Evolutionary conservation across 2,113 vertebrate genomes (phyloP), one percentile per base, ranked within the genome.

Genomic region (Camelus bactrianus): DNA sequence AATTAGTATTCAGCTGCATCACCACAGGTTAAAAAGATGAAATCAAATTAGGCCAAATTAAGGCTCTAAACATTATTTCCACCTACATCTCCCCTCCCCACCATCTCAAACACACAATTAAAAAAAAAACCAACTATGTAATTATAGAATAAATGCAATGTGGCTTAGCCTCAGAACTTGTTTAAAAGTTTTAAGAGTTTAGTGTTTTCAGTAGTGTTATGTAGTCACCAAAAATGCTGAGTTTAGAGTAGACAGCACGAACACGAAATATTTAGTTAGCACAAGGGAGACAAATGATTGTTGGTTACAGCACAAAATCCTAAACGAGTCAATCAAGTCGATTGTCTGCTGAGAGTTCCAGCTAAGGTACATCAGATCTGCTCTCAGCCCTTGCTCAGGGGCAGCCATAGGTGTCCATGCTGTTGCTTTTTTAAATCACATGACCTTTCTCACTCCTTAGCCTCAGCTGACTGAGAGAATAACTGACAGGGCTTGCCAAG

Each of bases 121-220:
- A 72, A 81, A 48, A 42, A 89, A 52, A 0, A 11, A 87, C 89
- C 28, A 79, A 56, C 54, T 80, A 95, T 58, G 65, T 76, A 64
- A 70, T 80, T 84, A 50, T 38, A 67, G 35, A 95, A 81, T 89
- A 97, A 88, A 89, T 22, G 11, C 84, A 87, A 83, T 76, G 20
- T 80, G 15, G 20, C 26, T 84, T 91, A 95, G 65, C 28, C 30
- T 93, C 32, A 69, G 48, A 96, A 80, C 48, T 84, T 79, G 19
- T 92, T 83, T 35, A 48, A 70, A 93, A 79, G 5, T 22, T 42
- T 42, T 75, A 76, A 32, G 65, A n/a, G 16, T 75, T 89, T 48
- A 85, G 56, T 86, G 2, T 54, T 92, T n/a, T 92, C 8, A 52
- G 24, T 87, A 42, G 6, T 86, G 42, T 32, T 15, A 50, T 69